Percentiles rank a stretch among this genome's conserved stretches.
phyloP scores from a whole-genome alignment of 2,113 vertebrate genomes.

The Stigmatopora nigra region DNA sequence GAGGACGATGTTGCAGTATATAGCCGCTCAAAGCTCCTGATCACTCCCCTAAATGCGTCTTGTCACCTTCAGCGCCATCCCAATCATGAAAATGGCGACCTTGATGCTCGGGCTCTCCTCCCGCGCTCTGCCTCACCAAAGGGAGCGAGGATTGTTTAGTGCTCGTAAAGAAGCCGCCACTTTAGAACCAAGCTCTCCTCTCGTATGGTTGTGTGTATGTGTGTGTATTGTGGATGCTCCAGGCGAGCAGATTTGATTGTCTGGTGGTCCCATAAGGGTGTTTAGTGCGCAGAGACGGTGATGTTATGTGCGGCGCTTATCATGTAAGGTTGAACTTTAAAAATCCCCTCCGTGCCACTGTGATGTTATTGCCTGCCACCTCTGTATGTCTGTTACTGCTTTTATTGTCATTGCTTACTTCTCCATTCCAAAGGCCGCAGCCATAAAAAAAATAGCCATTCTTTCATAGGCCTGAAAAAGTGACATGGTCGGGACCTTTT shows the following conservation, averaged over 20 bases:
- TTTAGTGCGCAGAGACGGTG: conserved; percentile 43
- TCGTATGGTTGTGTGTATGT: conserved; percentile 51
- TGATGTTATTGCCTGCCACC: conserved; percentile 8
- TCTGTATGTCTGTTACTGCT: conserved; percentile 8
- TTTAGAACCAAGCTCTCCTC: conserved; percentile 60
- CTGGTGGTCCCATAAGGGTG: conserved; percentile 39
- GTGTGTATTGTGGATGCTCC: conserved; percentile 47
- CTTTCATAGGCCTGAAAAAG: conserved; percentile 5
- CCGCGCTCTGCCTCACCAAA: conserved; percentile 47
- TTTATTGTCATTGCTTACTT: conserved; percentile 39
- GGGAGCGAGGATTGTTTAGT: conserved; percentile 59
- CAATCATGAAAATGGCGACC: conserved; percentile 72
- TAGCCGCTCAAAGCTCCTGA: conserved; percentile 61
- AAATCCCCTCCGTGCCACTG: conserved; percentile 15
- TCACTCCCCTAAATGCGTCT: conserved; percentile 69
- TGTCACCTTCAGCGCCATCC: conserved; percentile 72
- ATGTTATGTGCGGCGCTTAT: conserved; percentile 43
- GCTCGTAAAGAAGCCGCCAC: conserved; percentile 62
- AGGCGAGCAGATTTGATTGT: conserved; percentile 51
- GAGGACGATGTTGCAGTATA: conserved; percentile 32
- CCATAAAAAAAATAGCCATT: conserved; percentile 16
- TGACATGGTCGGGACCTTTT: conserved; percentile 1
- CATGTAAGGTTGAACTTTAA: conserved; percentile 37
- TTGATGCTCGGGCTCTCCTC: conserved; percentile 70
- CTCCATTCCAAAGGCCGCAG: conserved; percentile 7